Conservation (phyloP, 2,888 invertebrate species). For the Penaeus monodon region DNA sequence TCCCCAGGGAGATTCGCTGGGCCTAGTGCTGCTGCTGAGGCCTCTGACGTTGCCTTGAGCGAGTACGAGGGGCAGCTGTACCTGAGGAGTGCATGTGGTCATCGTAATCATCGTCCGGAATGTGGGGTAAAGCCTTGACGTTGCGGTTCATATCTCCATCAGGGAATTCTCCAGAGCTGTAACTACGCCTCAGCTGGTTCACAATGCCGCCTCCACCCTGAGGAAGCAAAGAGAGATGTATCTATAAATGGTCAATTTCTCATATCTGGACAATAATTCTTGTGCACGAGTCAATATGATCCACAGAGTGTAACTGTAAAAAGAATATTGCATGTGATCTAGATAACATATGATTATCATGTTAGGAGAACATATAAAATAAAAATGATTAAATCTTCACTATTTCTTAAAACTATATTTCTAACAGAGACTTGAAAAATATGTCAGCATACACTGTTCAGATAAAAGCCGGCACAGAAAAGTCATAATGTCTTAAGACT, state of each 20-base stretch:
- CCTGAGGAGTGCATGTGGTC: constrained; percentile 42
- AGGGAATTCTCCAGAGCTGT: constrained; percentile 58
- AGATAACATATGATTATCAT: too few species aligned
- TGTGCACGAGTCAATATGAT: neutral
- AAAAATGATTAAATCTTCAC: too few species aligned
- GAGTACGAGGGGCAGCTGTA: constrained; percentile 21
- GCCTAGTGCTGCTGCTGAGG: too few species aligned
- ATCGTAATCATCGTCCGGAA: constrained; percentile 34
- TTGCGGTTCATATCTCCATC: constrained; percentile 60
- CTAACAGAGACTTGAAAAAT: too few species aligned
- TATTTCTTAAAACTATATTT: too few species aligned
- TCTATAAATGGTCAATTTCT: neutral
- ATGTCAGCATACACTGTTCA: too few species aligned
- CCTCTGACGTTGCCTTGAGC: neutral
- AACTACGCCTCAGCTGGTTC: constrained; percentile 63
- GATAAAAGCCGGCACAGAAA: too few species aligned
- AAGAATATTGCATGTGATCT: too few species aligned
- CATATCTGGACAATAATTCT: neutral
- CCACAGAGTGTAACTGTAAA: too few species aligned
- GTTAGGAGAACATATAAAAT: too few species aligned
- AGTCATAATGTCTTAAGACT: too few species aligned
- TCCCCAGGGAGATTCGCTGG: neutral
- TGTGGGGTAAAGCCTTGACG: constrained; percentile 56
- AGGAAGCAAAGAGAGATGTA: neutral
- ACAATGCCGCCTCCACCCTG: constrained; percentile 65